A percentile compares a stretch with the other conserved stretches of the same genome.
Evolutionary conservation across 64 coral and sea anemone genomes (phyloP).

Genomic region (Trachythela sp.): DNA sequence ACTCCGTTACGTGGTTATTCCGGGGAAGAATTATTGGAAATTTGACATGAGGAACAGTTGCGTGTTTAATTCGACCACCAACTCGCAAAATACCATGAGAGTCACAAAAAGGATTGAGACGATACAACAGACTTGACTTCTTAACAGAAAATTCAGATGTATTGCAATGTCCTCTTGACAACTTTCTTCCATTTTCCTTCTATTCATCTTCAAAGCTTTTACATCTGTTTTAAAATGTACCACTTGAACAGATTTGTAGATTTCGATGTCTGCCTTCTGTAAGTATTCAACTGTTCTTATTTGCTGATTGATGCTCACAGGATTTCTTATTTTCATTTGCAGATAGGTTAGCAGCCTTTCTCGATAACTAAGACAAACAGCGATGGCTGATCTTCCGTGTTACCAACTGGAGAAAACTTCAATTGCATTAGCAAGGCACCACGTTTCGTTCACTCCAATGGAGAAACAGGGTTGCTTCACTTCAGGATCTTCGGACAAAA

Average conservation of each 20-base stretch:
- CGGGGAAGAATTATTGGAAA: conserved; percentile 28
- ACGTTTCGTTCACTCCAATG: too few species aligned
- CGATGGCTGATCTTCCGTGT: too few species aligned
- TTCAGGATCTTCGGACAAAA: neutral
- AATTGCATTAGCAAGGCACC: too few species aligned
- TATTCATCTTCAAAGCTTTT: neutral
- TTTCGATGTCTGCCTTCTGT: neutral
- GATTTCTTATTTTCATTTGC: too few species aligned
- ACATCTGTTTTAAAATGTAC: neutral
- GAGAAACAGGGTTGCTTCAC: too few species aligned
- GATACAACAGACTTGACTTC: neutral
- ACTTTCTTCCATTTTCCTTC: neutral
- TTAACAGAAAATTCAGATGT: neutral
- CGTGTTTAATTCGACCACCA: conserved; percentile 10
- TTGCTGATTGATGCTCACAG: too few species aligned
- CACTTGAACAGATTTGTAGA: neutral
- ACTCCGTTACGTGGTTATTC: neutral
- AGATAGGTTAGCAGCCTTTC: too few species aligned
- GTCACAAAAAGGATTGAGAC: conserved; percentile 14
- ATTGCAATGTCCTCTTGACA: too few species aligned
- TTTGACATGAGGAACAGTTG: conserved; percentile 9
- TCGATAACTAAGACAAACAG: too few species aligned
- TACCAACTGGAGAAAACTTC: too few species aligned
- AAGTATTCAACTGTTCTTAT: neutral
- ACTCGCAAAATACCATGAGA: conserved; percentile 18